A percentile compares a stretch with the other conserved stretches of the same genome.
Evolutionary conservation across 2,888 invertebrate species (phyloP).

Genomic region (Oligia latruncula): DNA sequence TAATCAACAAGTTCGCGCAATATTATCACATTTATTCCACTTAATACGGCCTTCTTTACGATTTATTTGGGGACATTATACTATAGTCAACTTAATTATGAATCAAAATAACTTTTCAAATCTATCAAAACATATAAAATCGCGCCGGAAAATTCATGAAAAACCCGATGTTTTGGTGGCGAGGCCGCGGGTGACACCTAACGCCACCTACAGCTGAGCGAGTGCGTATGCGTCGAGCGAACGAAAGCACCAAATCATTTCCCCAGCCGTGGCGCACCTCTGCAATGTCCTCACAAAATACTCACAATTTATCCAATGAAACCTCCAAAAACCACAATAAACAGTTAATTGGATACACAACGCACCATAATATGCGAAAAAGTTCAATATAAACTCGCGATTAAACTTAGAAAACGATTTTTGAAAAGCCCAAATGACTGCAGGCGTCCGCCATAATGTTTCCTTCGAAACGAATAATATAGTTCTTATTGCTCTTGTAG

Average conservation of each 20-base stretch:
- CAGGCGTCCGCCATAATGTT: slow-evolving; percentile 91
- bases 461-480: slow-evolving; percentile 91
- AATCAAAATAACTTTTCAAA: slow-evolving; percentile 76
- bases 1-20: slow-evolving; percentile 84
- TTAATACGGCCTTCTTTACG: slow-evolving; percentile 56
- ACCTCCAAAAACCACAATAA: slow-evolving; percentile 88
- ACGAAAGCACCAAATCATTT: slow-evolving; percentile 91
- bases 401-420: slow-evolving; percentile 90
- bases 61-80: slow-evolving; percentile 63
- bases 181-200: slow-evolving; percentile 84
- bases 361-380: slow-evolving; percentile 90
- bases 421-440: slow-evolving; percentile 90
- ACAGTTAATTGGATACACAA: slow-evolving; percentile 87
- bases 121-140: slow-evolving; percentile 81
- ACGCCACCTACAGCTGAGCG: slow-evolving; percentile 90
- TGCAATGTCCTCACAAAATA: slow-evolving; percentile 89
- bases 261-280: slow-evolving; percentile 91
- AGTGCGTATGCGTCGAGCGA: slow-evolving; percentile 89
- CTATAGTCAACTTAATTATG: slow-evolving; percentile 66
- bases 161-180: slow-evolving; percentile 88
- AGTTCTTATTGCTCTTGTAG: slow-evolving; percentile 90
- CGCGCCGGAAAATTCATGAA: slow-evolving; percentile 89
- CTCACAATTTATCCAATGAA: slow-evolving; percentile 88
- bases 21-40: slow-evolving; percentile 77
- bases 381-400: slow-evolving; percentile 90